Evolutionary conservation across 37 sponge, comb jelly and placozoan species (phyloP), one percentile per base, ranked within the genome.

Genomic region (Petrosia ficiformis): DNA sequence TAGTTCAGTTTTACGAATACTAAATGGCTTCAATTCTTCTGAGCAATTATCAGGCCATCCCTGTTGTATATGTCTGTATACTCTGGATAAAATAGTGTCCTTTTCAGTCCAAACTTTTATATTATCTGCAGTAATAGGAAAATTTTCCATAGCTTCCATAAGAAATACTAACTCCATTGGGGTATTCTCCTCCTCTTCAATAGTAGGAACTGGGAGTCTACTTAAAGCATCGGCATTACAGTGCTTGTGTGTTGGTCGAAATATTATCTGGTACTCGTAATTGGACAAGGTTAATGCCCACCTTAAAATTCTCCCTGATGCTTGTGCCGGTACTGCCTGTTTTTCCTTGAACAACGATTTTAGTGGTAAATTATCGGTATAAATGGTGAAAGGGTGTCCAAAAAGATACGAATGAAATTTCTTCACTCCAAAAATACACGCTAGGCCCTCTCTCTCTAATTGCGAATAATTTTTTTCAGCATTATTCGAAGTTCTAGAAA

Each of bases 201-300:
- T 60, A 28, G 59, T 21, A 4, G 66, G 77, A 28, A 76, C 40
- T 1, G 77, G 77, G 29, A 76, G 30, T 29, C 77, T 4, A 63
- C 65, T 76, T 2, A 76, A 8, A 19, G 43, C 77, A 60, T 61
- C 77, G 26, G 77, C 63, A 16, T 76, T 63, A 28, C 42, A n/a
- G 63, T 76, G 77, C 39, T 76, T 31, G 24, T 30, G 22, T 2
- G 65, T 64, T n/a, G 67, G 16, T 67, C 68, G 61, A 24, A 33
- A 64, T 4, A 26, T 41, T 22, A 77, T 77, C n/a, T 54, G 2
- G 57, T 77, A 77, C 35, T 77, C 68, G 54, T 77, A 77, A 14
- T 67, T 1, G 42, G 68, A 29, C 10, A 75, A 67, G 65, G 77
- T 11, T 39, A n/a, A n/a, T n/a, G n/a, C n/a, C n/a, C n/a, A n/a